Conservation (phyloP, 1,140 invertebrate species). For the Zaprionus gabonicus region DNA sequence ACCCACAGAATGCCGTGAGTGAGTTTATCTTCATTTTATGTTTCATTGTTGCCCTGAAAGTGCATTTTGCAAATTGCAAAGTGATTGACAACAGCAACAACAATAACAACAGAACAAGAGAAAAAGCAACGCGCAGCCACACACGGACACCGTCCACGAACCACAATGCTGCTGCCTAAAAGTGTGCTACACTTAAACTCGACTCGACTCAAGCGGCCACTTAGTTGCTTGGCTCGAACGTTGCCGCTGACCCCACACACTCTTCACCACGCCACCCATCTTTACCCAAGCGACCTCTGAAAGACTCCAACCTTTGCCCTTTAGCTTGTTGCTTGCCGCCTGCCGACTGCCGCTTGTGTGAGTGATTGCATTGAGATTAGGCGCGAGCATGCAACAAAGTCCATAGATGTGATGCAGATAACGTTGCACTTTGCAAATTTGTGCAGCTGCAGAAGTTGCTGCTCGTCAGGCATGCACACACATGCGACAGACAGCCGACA, state of each 20-base stretch:
- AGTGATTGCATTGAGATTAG: slow-evolving; percentile 82
- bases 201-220: slow-evolving; percentile 70
- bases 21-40: slow-evolving; percentile 23
- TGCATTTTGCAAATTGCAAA: slow-evolving; percentile 80
- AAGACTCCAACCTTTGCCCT: slow-evolving; percentile 22
- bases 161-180: slow-evolving; percentile 47
- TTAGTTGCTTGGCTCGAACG: slow-evolving; percentile 54
- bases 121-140: slow-evolving; percentile 7
- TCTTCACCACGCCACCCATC: slow-evolving; percentile 1
- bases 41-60: slow-evolving; percentile 51
- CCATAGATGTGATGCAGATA: slow-evolving; percentile 71
- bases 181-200: slow-evolving; percentile 67
- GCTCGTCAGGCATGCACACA: slow-evolving; percentile 13
- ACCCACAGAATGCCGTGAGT: background rate
- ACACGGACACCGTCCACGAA: slow-evolving; percentile 13
- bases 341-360: slow-evolving; percentile 48
- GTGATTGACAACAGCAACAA: slow-evolving; percentile 68
- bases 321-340: slow-evolving; percentile 46
- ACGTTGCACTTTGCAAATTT: slow-evolving; percentile 75
- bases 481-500: slow-evolving; percentile 9
- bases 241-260: slow-evolving; percentile 37
- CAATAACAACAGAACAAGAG: slow-evolving; percentile 10
- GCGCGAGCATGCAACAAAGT: slow-evolving; percentile 57
- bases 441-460: slow-evolving; percentile 44
- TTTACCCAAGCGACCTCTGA: background rate